Evolutionary conservation across 2,113 vertebrate species (phyloP).

Genomic region (Gambusia holbrooki): DNA sequence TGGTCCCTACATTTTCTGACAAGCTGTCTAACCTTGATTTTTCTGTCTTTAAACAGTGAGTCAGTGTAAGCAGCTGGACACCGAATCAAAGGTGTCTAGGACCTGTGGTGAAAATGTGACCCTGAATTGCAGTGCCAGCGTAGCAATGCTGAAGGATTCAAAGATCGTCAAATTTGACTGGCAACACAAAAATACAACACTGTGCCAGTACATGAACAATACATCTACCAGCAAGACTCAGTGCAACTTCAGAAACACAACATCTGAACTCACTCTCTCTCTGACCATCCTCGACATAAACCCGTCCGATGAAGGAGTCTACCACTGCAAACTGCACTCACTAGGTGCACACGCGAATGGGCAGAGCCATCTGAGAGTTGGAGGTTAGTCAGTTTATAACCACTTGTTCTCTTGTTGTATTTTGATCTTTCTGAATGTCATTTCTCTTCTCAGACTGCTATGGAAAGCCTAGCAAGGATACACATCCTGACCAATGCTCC

Average conservation of each 20-base stretch:
- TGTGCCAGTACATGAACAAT: rapidly evolving
- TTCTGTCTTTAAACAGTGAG: slow-evolving; percentile 18
- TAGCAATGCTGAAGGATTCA: rapidly evolving
- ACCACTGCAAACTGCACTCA: slow-evolving; percentile 57
- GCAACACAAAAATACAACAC: rapidly evolving
- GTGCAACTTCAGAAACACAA: background rate
- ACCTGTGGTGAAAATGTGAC: slow-evolving; percentile 42
- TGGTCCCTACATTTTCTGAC: background rate
- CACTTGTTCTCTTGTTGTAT: background rate
- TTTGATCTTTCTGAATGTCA: background rate
- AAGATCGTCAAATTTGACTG: slow-evolving; percentile 13
- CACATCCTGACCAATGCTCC: background rate
- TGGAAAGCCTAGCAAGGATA: rapidly evolving
- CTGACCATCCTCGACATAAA: slow-evolving; percentile 49
- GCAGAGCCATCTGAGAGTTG: background rate
- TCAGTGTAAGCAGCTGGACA: background rate
- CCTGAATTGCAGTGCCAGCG: slow-evolving; percentile 33
- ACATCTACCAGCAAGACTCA: rapidly evolving
- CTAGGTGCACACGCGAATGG: rapidly evolving
- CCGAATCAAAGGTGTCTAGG: rapidly evolving
- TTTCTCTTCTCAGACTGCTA: slow-evolving; percentile 38
- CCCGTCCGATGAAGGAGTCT: slow-evolving; percentile 24
- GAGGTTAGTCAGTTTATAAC: slow-evolving; percentile 40
- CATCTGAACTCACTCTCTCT: background rate
- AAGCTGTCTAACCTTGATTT: background rate